These are phyloP conservation scores for Acipenser oxyrinchus DNA, from an alignment of 2,797 vertebrate species.

Conservation along the genomic window DNA sequence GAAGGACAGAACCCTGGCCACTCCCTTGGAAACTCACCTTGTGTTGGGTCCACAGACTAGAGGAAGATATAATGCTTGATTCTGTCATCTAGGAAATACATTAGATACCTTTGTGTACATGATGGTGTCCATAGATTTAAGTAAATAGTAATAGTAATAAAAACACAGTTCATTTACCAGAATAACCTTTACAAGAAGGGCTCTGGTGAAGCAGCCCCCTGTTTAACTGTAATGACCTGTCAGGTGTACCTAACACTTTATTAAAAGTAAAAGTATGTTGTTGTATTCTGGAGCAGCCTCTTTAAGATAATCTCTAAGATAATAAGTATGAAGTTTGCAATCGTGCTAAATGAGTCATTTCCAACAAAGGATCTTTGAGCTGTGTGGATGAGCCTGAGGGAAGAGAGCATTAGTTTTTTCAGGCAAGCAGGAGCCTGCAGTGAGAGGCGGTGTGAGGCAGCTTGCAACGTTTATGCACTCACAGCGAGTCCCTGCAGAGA, in stretches of 20 bases:
- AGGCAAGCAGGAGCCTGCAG: conserved; percentile 81
- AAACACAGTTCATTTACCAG: conserved; percentile 35
- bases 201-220: conserved; percentile 34
- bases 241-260: conserved; percentile 32
- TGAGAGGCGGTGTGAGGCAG: conserved; percentile 54
- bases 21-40: too few species aligned
- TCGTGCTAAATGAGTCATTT: conserved; percentile 46
- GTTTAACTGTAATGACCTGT: conserved; percentile 47
- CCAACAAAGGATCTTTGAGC: conserved; percentile 63
- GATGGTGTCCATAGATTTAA: too few species aligned
- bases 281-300: conserved; percentile 21
- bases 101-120: too few species aligned
- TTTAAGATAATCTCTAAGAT: conserved; percentile 40
- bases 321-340: conserved; percentile 43
- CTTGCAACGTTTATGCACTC: conserved; percentile 36
- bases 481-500: conserved; percentile 49
- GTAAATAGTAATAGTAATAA: too few species aligned
- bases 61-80: too few species aligned
- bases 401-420: conserved; percentile 69
- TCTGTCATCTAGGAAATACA: too few species aligned
- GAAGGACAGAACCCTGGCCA: too few species aligned
- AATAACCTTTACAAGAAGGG: conserved; percentile 40
- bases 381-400: conserved; percentile 73
- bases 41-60: too few species aligned
- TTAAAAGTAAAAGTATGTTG: not conserved